phyloP scores from a whole-genome alignment of 2,797 vertebrate genomes.

The Enteromius thamalakanensis region DNA sequence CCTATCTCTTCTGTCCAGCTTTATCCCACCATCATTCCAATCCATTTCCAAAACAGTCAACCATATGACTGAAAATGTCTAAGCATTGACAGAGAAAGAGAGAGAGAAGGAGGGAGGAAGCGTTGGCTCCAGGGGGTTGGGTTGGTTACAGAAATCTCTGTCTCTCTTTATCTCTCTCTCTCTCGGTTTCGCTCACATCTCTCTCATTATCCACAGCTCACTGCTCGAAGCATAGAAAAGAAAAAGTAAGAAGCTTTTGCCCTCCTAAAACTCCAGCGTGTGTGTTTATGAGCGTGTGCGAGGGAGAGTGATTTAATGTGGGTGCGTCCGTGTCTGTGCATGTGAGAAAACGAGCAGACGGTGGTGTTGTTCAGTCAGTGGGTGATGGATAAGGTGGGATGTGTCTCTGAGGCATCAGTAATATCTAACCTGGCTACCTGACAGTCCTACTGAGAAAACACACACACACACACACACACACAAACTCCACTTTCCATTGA shows the following conservation, averaged over 20 bases:
- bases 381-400: slow-evolving; percentile 51
- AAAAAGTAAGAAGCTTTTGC: background rate
- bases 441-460: slow-evolving; percentile 39
- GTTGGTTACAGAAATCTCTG: slow-evolving; percentile 43
- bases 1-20: slow-evolving; percentile 23
- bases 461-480: slow-evolving; percentile 25
- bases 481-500: slow-evolving; percentile 25
- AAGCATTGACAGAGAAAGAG: slow-evolving; percentile 23
- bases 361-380: slow-evolving; percentile 47
- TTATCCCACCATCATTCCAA: slow-evolving; percentile 29
- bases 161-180: slow-evolving; percentile 8
- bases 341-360: slow-evolving; percentile 30
- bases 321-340: slow-evolving; percentile 10
- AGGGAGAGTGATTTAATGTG: slow-evolving; percentile 10
- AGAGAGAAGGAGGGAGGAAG: slow-evolving; percentile 11
- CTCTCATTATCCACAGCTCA: slow-evolving; percentile 46
- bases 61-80: slow-evolving; percentile 16
- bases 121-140: slow-evolving; percentile 26
- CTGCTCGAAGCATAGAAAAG: slow-evolving; percentile 1
- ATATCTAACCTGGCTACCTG: slow-evolving; percentile 57
- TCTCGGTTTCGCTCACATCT: slow-evolving; percentile 1
- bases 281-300: slow-evolving; percentile 17
- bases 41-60: slow-evolving; percentile 39
- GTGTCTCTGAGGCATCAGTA: slow-evolving; percentile 49
- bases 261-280: background rate